A percentile compares a stretch with the other conserved stretches of the same genome.
phyloP scores from a whole-genome alignment of 2,113 vertebrate genomes.

The Ammodytes dubius region DNA sequence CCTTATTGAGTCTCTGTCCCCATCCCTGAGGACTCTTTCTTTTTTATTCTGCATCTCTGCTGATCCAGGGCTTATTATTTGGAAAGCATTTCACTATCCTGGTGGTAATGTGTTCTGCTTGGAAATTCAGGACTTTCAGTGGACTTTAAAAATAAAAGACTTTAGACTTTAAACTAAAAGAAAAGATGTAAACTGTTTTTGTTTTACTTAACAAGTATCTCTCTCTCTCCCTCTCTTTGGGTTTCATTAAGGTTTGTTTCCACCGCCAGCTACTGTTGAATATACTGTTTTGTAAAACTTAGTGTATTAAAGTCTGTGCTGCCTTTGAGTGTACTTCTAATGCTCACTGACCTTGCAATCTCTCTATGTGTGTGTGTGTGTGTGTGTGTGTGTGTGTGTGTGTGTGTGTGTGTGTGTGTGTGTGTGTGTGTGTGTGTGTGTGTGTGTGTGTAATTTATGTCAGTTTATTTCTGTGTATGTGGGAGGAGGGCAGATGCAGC shows the following conservation, averaged over 20 bases:
- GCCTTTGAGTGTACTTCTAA: constrained; percentile 4
- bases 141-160: too few relatives aligned
- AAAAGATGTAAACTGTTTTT: too few relatives aligned
- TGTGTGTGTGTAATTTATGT: constrained; percentile 28
- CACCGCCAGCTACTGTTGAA: constrained; percentile 15
- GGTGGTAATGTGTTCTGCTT: too few relatives aligned
- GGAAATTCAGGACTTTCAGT: too few relatives aligned
- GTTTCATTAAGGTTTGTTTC: neutral
- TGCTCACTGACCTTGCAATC: constrained; percentile 22
- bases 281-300: constrained; percentile 41
- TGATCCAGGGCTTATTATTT: too few relatives aligned
- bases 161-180: too few relatives aligned
- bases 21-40: too few relatives aligned
- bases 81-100: too few relatives aligned
- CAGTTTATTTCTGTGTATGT: constrained; percentile 45
- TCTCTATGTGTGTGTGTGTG: neutral
- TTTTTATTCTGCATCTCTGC: too few relatives aligned
- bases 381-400: neutral
- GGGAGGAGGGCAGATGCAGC: constrained; percentile 34
- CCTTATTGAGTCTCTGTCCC: too few relatives aligned
- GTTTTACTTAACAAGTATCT: too few relatives aligned
- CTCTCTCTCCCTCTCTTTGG: neutral
- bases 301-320: constrained; percentile 23
- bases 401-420: constrained; percentile 10
- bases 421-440: neutral